A percentile compares a stretch with the other conserved stretches of the same genome.
These are phyloP conservation scores for Diacarnus erythraeanus DNA, from an alignment of 37 sponge, comb jelly and placozoan genomes.

Conservation along the genomic window DNA sequence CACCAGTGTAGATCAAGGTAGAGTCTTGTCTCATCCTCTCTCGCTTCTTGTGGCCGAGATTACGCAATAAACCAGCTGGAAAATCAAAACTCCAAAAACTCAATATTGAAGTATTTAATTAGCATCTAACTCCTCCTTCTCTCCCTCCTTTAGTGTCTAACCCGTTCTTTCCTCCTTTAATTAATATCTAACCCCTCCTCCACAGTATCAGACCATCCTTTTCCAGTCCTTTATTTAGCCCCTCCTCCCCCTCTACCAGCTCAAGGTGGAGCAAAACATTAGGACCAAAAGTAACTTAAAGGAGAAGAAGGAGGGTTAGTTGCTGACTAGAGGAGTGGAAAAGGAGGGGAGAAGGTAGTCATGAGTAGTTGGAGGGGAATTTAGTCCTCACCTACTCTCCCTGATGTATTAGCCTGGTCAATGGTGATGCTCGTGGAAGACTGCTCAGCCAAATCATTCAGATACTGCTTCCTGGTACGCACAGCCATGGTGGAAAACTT, in stretches of 20 bases:
- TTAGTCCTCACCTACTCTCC: constrained; percentile 63
- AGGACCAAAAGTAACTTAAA: too few relatives aligned
- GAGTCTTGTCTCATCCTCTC: constrained; percentile 27
- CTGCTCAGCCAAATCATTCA: constrained; percentile 63
- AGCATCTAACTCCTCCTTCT: too few relatives aligned
- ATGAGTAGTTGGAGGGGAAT: too few relatives aligned
- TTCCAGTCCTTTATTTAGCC: background rate
- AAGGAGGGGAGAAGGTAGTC: too few relatives aligned
- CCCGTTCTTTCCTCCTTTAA: too few relatives aligned
- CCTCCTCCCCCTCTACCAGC: background rate
- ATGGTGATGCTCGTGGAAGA: constrained; percentile 37
- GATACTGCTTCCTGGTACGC: constrained; percentile 82
- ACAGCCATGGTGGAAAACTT: constrained; percentile 83
- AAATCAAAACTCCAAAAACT: too few relatives aligned
- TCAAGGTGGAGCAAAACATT: background rate
- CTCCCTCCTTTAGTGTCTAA: too few relatives aligned
- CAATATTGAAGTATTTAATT: too few relatives aligned
- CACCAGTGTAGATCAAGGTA: constrained; percentile 50
- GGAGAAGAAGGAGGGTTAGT: too few relatives aligned
- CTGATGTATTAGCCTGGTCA: constrained; percentile 61
- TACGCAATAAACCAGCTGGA: constrained; percentile 37
- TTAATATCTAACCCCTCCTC: background rate
- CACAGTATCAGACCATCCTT: background rate
- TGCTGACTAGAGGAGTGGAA: too few relatives aligned
- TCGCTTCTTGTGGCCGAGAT: constrained; percentile 37